phyloP scores from a whole-genome alignment of 2,113 vertebrate species.

The Arenaria interpres region DNA sequence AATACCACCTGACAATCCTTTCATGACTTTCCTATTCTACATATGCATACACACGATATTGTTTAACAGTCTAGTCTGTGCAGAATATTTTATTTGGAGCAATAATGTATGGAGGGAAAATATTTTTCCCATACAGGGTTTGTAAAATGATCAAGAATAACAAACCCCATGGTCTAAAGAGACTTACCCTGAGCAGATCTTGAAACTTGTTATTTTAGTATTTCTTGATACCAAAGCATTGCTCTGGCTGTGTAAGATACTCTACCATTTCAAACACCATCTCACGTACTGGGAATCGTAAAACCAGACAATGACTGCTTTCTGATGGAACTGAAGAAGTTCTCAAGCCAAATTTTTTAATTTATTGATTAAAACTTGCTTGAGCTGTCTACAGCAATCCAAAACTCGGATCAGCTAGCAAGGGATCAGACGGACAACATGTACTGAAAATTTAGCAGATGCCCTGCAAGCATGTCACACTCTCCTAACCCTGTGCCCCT shows the following conservation, averaged over 20 bases:
- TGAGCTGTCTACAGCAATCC: conserved; percentile 6
- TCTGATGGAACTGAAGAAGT: background rate
- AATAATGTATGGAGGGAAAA: background rate
- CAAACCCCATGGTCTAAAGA: background rate
- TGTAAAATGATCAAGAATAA: background rate
- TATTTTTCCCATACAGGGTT: background rate
- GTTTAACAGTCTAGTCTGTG: background rate
- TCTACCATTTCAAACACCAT: background rate
- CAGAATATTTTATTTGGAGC: background rate
- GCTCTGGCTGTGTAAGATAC: background rate
- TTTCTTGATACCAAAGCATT: background rate
- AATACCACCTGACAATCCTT: background rate
- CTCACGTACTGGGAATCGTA: background rate
- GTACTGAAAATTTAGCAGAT: background rate
- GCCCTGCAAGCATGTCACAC: background rate
- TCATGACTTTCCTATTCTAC: background rate
- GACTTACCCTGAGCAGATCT: background rate
- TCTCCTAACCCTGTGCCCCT: background rate
- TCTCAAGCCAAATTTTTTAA: background rate
- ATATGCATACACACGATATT: background rate
- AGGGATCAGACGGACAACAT: background rate
- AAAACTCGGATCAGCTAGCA: background rate
- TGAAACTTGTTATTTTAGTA: background rate
- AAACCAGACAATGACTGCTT: background rate
- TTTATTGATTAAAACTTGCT: conserved; percentile 28